Conservation (phyloP, 2,888 invertebrate genomes). For the Carterocephalus palaemon region DNA sequence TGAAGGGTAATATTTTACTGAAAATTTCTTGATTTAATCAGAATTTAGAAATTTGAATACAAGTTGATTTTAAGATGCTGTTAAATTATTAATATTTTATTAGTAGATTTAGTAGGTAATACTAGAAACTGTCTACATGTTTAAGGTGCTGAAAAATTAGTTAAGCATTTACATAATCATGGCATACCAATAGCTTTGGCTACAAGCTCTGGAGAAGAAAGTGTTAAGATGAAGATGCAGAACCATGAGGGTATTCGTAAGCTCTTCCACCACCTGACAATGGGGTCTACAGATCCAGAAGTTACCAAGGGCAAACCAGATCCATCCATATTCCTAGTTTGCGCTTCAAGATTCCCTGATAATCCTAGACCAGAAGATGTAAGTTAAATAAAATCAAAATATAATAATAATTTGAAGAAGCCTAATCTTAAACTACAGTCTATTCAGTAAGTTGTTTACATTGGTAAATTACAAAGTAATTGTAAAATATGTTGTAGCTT, state of each 20-base stretch:
- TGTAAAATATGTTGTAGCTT: too few species aligned
- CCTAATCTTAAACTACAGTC: too few species aligned
- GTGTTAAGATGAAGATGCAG: constrained; percentile 84
- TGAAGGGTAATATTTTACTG: constrained; percentile 84
- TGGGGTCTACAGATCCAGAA: constrained; percentile 89
- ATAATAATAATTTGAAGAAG: not conserved
- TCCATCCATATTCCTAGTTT: constrained; percentile 90
- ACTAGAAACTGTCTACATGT: too few species aligned
- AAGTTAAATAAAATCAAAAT: constrained; percentile 35
- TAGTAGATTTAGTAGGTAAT: too few species aligned
- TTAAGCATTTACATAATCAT: constrained; percentile 84
- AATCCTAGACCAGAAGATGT: constrained; percentile 80
- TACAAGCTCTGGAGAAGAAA: constrained; percentile 87
- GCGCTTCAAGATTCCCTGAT: constrained; percentile 85
- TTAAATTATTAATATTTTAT: too few species aligned
- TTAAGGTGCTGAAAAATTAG: constrained; percentile 86
- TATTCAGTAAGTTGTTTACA: too few species aligned
- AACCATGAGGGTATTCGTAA: constrained; percentile 82
- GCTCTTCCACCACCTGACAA: constrained; percentile 86
- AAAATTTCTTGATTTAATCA: not conserved
- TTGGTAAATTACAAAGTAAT: too few species aligned
- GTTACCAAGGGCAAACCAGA: constrained; percentile 92
- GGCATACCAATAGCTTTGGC: constrained; percentile 91
- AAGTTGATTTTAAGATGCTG: not conserved
- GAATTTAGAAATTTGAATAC: not conserved